Percentiles rank a stretch among this genome's conserved stretches.
Evolutionary conservation across 2,113 vertebrate genomes (phyloP).

Genomic region (Octodon degus): DNA sequence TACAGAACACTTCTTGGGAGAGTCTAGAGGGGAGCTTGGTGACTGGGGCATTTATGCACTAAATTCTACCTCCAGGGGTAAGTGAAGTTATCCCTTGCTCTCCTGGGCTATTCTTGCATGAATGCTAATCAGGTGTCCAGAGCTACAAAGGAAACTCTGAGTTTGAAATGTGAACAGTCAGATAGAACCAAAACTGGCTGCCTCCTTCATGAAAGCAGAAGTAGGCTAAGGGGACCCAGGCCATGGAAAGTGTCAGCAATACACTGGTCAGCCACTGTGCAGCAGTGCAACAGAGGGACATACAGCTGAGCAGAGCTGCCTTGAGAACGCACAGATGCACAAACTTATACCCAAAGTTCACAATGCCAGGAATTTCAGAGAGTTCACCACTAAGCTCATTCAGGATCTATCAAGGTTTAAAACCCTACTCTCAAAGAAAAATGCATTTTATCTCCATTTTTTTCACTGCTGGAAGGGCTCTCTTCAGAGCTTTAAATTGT

Average conservation of each 20-base stretch:
- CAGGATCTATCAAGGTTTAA: background rate
- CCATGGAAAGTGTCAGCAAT: background rate
- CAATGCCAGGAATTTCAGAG: background rate
- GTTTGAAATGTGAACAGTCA: background rate
- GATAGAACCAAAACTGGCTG: background rate
- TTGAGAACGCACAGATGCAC: background rate
- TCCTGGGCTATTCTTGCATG: background rate
- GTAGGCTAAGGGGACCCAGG: background rate
- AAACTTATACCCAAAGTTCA: background rate
- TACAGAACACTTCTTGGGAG: background rate
- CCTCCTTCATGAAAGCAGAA: background rate
- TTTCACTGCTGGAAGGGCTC: background rate
- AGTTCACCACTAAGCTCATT: background rate
- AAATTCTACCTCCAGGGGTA: background rate
- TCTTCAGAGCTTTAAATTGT: conserved; percentile 2
- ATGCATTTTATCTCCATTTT: background rate
- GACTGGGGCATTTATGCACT: background rate
- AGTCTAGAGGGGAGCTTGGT: background rate
- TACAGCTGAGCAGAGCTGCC: background rate
- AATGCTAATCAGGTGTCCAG: background rate
- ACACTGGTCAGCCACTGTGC: background rate
- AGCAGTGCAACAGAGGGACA: background rate
- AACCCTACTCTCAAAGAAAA: conserved; percentile 8
- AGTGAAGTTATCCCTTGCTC: background rate
- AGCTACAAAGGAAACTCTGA: background rate